Conservation (phyloP, 2,797 vertebrate genomes). For the Characodon lateralis region DNA sequence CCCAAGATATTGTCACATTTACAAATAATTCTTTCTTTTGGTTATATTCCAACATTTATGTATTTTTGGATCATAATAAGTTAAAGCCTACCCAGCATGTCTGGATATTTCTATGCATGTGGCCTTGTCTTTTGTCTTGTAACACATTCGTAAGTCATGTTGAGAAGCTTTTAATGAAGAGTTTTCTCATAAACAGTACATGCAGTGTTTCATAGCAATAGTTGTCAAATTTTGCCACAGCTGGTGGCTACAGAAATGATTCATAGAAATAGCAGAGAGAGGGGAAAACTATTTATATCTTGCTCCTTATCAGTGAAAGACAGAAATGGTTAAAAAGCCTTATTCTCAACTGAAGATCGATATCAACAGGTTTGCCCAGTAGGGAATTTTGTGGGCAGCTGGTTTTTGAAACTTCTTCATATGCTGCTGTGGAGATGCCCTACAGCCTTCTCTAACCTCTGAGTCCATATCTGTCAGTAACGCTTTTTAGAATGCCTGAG, state of each 20-base stretch:
- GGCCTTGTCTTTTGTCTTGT: not conserved
- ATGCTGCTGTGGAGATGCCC: constrained; percentile 43
- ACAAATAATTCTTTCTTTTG: not conserved
- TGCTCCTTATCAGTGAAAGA: constrained; percentile 51
- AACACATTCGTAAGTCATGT: not conserved
- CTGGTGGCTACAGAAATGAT: constrained; percentile 16
- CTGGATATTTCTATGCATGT: constrained; percentile 1
- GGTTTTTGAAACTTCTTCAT: constrained; percentile 44
- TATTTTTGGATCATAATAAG: not conserved
- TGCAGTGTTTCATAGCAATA: not conserved
- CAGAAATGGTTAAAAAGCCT: constrained; percentile 44
- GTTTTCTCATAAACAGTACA: not conserved
- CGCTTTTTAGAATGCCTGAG: constrained; percentile 50
- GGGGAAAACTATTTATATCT: constrained; percentile 23
- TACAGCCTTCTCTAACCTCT: constrained; percentile 50
- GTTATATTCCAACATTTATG: not conserved
- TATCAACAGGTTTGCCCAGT: constrained; percentile 57
- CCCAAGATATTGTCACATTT: not conserved
- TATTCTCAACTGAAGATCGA: constrained; percentile 53
- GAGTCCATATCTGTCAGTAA: constrained; percentile 57
- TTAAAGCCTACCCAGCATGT: not conserved
- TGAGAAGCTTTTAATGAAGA: constrained; percentile 1
- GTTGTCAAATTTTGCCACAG: constrained; percentile 17
- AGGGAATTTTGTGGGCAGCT: constrained; percentile 39
- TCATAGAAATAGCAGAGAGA: constrained; percentile 6